Base-by-base conservation (phyloP, 2,888 invertebrate species). In the Stenichneumon culpator region DNA sequence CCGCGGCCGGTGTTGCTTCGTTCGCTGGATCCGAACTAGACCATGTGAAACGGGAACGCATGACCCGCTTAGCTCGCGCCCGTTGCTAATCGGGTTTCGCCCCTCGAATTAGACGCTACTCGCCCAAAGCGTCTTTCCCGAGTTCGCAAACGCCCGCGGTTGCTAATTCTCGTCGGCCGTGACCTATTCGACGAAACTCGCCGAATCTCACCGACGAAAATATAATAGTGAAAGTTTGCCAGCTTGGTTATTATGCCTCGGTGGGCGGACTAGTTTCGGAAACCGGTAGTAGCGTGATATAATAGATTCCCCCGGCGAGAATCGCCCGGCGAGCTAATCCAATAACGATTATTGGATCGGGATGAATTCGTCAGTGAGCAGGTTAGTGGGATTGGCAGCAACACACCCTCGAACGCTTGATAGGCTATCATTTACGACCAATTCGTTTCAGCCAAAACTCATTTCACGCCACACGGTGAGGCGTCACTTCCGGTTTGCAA, bases 21-120 rank as follows among this genome's bases (percentile, higher is more conserved):
- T 63, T 44, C 25, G 65, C 63, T 63, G 80, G 47, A 86, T 88
- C 77, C 80, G 87, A 90, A 91, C 87, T 88, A 86, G 88, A 89
- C 77, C 86, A 84, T 69, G 79, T 72, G 69, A 50, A 57, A 69
- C 69, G 60, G 67, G 74, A 84, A 85, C 77, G 75, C 84, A 63
- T 82, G 85, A 84, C 83, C 84, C 82, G 82, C 74, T 83, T 87
- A 72, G 72, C 19, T 22, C 22, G 44, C 22, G 36, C 52, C 32
- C 50, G 52, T 52, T 75, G 54, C 50, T 78, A 77, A 80, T 73
- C 36, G 57, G 28, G 39, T 60, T 77, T 68, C 16, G 25, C 3
- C n/a, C 11, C 28, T 32, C 19, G 32, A 74, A 65, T 50, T 54
- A 83, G 60, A 73, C 44, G 54, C 44, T 47, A 0, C 57, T 4